Percentiles rank a stretch among this genome's conserved stretches.
Evolutionary conservation across 1,140 invertebrate species (phyloP).

Genomic region (Acyrthosiphon pisum): DNA sequence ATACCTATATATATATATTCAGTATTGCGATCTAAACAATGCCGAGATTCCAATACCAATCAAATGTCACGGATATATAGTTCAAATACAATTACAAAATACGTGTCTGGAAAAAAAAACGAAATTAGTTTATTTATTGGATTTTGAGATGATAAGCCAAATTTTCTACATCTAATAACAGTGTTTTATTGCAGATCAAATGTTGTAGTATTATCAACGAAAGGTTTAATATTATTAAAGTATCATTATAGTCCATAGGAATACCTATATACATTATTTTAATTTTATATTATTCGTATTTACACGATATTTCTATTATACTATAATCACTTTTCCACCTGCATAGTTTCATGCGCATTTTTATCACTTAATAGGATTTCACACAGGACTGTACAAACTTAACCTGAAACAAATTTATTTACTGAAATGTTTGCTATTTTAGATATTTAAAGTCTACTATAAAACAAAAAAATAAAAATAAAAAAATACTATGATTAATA

Average conservation of each 20-base stretch:
- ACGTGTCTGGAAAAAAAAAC: not conserved
- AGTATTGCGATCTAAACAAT: not conserved
- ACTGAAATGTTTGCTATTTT: not conserved
- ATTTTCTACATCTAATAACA: not conserved
- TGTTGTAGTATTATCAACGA: not conserved
- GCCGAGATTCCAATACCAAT: not conserved
- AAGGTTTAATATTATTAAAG: not conserved
- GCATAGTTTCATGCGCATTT: too few species aligned
- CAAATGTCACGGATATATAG: not conserved
- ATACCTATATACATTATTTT: not conserved
- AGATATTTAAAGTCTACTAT: not conserved
- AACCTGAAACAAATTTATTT: not conserved
- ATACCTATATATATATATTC: not conserved
- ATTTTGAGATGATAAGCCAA: slow-evolving; percentile 7
- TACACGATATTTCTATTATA: not conserved
- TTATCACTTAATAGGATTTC: not conserved
- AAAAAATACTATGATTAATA: not conserved
- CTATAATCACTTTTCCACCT: not conserved
- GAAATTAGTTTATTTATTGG: not conserved
- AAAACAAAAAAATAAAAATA: not conserved
- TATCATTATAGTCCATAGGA: too few species aligned
- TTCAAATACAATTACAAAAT: not conserved
- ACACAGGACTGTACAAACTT: not conserved
- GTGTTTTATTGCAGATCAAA: not conserved
- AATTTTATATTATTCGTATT: not conserved